Conservation (phyloP, 2,113 vertebrate species). For the Trichechus manatus region DNA sequence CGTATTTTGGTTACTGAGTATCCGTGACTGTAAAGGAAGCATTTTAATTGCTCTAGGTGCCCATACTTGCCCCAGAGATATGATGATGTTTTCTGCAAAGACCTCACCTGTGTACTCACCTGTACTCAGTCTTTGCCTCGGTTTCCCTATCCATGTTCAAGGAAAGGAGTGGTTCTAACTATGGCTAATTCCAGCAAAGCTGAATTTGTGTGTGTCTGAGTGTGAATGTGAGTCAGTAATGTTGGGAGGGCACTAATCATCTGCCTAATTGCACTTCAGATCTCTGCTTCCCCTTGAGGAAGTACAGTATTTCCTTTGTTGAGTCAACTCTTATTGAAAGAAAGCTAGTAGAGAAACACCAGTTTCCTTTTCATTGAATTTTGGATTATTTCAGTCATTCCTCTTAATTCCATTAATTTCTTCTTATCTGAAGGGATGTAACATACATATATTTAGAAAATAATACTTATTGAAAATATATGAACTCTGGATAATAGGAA, state of each 20-base stretch:
- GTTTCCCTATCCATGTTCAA: neutral
- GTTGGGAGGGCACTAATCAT: neutral
- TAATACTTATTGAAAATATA: slow-evolving; percentile 7
- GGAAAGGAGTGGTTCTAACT: neutral
- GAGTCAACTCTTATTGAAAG: slow-evolving; percentile 38
- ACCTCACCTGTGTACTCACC: neutral
- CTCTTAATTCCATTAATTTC: slow-evolving; percentile 20
- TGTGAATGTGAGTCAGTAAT: neutral
- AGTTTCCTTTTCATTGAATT: slow-evolving; percentile 57
- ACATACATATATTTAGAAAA: neutral
- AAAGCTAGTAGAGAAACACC: slow-evolving; percentile 54
- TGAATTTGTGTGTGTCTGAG: neutral
- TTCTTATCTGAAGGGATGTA: neutral
- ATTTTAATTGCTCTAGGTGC: neutral
- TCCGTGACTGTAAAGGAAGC: neutral
- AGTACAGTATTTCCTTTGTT: slow-evolving; percentile 71
- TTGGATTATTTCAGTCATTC: slow-evolving; percentile 16
- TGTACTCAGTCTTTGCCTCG: neutral
- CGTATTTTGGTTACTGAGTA: neutral
- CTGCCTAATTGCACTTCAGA: slow-evolving; percentile 43
- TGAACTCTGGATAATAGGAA: neutral
- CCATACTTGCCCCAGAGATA: neutral
- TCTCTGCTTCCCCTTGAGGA: slow-evolving; percentile 64
- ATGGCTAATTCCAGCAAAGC: neutral
- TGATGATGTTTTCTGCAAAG: neutral